phyloP scores from a whole-genome alignment of 30 jellyfish, hydroid and myxozoan genomes.

The Turritopsis dohrnii region DNA sequence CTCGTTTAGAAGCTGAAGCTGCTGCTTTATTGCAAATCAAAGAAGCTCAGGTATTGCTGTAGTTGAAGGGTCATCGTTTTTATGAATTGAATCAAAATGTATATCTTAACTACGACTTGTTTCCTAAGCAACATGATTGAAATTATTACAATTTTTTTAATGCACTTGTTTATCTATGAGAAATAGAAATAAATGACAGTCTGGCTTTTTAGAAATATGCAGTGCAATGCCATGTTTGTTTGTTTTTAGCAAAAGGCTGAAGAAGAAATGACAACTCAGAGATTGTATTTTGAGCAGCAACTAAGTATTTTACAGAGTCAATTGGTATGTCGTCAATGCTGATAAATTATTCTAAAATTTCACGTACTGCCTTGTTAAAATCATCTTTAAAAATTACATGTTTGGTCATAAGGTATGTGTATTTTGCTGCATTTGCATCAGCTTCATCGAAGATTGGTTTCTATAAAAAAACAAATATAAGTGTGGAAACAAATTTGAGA shows the following conservation, averaged over 20 bases:
- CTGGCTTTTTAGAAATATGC: background rate
- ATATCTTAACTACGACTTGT: constrained; percentile 13
- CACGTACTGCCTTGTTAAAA: background rate
- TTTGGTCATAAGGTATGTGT: too few relatives aligned
- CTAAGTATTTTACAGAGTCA: constrained; percentile 36
- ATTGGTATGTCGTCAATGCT: constrained; percentile 27
- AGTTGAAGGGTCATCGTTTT: background rate
- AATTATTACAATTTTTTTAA: too few relatives aligned
- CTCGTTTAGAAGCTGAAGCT: constrained; percentile 67
- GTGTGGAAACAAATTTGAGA: too few relatives aligned
- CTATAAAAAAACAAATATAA: too few relatives aligned
- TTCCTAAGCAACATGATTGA: background rate
- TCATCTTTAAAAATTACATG: too few relatives aligned
- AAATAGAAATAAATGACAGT: too few relatives aligned
- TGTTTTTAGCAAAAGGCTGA: constrained; percentile 19
- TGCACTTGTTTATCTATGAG: background rate
- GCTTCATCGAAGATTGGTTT: too few relatives aligned
- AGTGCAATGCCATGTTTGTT: background rate
- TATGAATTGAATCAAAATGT: too few relatives aligned
- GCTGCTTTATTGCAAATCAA: constrained; percentile 48
- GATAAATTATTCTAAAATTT: background rate
- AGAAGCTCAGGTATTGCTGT: constrained; percentile 48
- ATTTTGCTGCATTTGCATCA: too few relatives aligned
- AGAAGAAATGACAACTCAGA: constrained; percentile 47
- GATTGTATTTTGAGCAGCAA: constrained; percentile 44